A percentile compares a stretch with the other conserved stretches of the same genome.
phyloP scores from a whole-genome alignment of 2,113 vertebrate genomes.

The Syngnathus scovelli region DNA sequence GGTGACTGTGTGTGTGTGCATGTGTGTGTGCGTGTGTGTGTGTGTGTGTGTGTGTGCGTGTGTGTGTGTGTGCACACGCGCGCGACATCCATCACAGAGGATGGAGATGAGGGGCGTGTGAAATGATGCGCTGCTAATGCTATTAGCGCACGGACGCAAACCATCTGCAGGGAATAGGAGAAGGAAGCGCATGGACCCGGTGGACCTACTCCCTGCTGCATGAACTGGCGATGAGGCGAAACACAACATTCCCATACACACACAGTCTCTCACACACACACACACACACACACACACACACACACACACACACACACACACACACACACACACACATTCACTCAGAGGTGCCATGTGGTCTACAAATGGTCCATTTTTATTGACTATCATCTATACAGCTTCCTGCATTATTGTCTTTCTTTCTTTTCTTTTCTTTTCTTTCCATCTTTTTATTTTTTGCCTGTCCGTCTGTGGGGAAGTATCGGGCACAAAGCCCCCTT shows the following conservation, averaged over 20 bases:
- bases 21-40: conserved; percentile 38
- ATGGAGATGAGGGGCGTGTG: conserved; percentile 59
- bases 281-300: not conserved
- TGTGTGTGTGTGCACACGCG: conserved; percentile 30
- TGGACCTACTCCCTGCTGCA: conserved; percentile 52
- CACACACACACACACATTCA: conserved; percentile 3
- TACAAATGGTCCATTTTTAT: conserved; percentile 10
- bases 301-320: conserved; percentile 2
- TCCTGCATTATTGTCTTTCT: conserved; percentile 2
- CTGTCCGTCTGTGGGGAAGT: conserved; percentile 45
- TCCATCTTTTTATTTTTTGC: conserved; percentile 10
- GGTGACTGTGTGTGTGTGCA: conserved; percentile 30
- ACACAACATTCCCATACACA: conserved; percentile 36
- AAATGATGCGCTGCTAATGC: conserved; percentile 74
- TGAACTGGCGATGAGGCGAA: conserved; percentile 45
- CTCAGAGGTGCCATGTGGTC: not conserved
- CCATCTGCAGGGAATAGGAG: conserved; percentile 69
- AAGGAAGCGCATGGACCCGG: conserved; percentile 52
- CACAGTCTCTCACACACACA: conserved; percentile 3
- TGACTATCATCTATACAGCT: conserved; percentile 8
- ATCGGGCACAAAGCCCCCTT: conserved; percentile 61
- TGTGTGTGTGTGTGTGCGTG: conserved; percentile 35
- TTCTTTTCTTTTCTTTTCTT: conserved; percentile 17
- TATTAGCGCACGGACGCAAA: conserved; percentile 68
- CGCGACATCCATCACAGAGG: conserved; percentile 62